Base-by-base conservation (phyloP, 2,797 vertebrate genomes). In the Melanogrammus aeglefinus region DNA sequence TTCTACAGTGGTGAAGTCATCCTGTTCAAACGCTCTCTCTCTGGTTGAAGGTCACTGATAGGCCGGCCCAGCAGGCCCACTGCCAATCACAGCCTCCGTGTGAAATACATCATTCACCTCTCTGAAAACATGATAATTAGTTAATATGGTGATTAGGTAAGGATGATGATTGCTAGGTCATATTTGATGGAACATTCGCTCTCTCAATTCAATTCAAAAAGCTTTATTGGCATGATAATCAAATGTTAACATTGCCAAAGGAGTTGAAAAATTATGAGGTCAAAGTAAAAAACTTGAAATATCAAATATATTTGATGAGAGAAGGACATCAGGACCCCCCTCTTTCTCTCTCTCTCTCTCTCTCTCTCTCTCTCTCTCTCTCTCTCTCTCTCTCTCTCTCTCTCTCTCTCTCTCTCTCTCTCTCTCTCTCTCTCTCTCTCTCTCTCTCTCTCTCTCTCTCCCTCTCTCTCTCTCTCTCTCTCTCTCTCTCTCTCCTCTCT, bases 41-140 rank as follows among this genome's bases (percentile, higher is more conserved):
- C 57, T 63, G 21, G 21, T 10, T 63, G 18, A 63, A 63, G 51
- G 51, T 63, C 57, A 63, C 57, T 63, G 57, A 63, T 63, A 21
- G 57, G 57, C 57, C 78, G 85, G 76, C 21, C 57, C n/a, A 84
- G 83, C 82, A 80, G 85, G 77, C 38, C 9, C 74, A 81, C 84
- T 79, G 87, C 84, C 87, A 86, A 80, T 84, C 63, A 36, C 38
- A 9, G 72, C 24, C 81, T 82, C 79, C 81, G 80, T 80, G 57
- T 81, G 77, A 84, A 44, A 12, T 44, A 44, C 41, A 44, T 16
- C 10, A 16, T 44, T 13, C 41, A 44, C 41, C 12, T 44, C 41
- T 44, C 41, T 44, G 41, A 85, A 84, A 35, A 44, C 72, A 57
- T 57, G 18, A 57, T 18, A 57, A 57, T 57, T 18, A 57, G 16